Evolutionary conservation across 2,888 invertebrate genomes (phyloP).

Genomic region (Pantelozetes paolii): DNA sequence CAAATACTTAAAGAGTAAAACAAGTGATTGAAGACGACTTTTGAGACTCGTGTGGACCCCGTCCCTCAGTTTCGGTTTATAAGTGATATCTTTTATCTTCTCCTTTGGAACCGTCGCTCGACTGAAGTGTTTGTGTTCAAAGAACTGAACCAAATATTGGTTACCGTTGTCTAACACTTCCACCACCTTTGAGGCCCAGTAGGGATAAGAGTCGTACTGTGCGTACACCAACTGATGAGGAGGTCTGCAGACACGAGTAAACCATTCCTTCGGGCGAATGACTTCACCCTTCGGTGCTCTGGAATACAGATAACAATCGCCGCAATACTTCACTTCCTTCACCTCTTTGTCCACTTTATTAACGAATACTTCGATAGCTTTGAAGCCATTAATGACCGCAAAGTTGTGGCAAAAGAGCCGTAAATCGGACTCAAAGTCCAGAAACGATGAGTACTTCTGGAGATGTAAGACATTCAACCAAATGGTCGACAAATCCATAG

Average conservation of each 20-base stretch:
- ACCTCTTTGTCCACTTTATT: neutral
- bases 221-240: neutral
- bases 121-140: neutral
- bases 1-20: too few species aligned
- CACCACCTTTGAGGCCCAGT: neutral
- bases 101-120: neutral
- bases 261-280: neutral
- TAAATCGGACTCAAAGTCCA: neutral
- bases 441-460: neutral
- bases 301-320: neutral
- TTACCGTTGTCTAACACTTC: neutral
- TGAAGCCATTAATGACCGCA: neutral
- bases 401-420: neutral
- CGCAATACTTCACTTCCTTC: neutral
- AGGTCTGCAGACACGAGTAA: neutral
- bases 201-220: neutral
- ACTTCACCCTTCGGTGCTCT: neutral
- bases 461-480: neutral
- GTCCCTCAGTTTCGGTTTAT: too few species aligned
- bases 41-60: too few species aligned
- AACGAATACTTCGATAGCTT: neutral
- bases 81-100: neutral
- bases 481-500: neutral
- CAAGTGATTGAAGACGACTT: too few species aligned
- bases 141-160: neutral